Conservation (phyloP, 2,113 vertebrate species). For the Lethenteron reissneri region DNA sequence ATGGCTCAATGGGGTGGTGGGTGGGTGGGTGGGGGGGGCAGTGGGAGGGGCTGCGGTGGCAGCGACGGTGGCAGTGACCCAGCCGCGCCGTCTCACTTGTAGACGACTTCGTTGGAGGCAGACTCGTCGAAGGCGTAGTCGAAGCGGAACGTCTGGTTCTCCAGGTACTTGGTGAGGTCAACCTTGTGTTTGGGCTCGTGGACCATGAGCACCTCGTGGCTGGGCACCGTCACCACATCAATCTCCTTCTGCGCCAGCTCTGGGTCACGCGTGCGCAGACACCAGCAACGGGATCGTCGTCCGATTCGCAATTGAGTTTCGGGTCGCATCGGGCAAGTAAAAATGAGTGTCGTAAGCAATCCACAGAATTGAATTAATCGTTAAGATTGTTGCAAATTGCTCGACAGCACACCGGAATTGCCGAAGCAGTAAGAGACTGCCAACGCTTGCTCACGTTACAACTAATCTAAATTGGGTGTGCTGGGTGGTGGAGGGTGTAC, state of each 20-base stretch:
- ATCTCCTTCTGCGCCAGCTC: constrained; percentile 60
- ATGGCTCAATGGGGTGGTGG: not conserved
- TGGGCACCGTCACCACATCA: constrained; percentile 72
- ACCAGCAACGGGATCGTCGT: constrained; percentile 4
- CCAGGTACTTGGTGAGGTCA: constrained; percentile 49
- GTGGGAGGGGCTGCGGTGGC: no score
- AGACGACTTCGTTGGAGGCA: constrained; percentile 57
- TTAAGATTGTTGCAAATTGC: no score
- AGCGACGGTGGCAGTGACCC: no score
- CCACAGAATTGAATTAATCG: no score
- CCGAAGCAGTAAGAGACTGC: constrained; percentile 10
- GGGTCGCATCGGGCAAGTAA: no score
- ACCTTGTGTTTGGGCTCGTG: constrained; percentile 90
- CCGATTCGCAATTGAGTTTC: no score
- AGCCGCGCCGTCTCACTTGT: constrained; percentile 33
- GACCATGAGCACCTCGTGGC: constrained; percentile 44
- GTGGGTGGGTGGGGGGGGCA: constrained; percentile 3
- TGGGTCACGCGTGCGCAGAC: constrained; percentile 22
- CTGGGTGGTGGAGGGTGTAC: no score
- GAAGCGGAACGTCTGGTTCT: constrained; percentile 37
- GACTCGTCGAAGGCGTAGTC: constrained; percentile 73
- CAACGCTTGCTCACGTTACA: no score
- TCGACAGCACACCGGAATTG: not conserved
- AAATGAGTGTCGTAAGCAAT: no score
- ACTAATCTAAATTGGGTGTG: no score